These are phyloP conservation scores for Agrilus mali DNA, from an alignment of 2,888 invertebrate species.

Conservation along the genomic window DNA sequence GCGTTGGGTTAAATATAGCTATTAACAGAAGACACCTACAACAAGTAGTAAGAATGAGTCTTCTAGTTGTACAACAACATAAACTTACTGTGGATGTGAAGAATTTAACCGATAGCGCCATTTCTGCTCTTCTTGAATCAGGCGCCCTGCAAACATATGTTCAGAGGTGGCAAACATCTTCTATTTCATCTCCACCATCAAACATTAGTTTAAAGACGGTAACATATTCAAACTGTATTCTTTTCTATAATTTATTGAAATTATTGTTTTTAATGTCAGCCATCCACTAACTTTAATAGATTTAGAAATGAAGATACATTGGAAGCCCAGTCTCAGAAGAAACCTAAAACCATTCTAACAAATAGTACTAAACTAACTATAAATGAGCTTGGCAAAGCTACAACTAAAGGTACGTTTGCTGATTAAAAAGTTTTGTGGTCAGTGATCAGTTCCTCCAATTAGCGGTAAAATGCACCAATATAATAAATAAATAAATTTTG, in stretches of 20 bases:
- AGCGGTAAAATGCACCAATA: too few species aligned
- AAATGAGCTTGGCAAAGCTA: slow-evolving; percentile 62
- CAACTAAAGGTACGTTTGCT: slow-evolving; percentile 59
- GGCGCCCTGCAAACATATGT: slow-evolving; percentile 30
- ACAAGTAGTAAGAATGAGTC: slow-evolving; percentile 43
- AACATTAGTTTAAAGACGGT: too few species aligned
- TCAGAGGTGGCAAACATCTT: not conserved
- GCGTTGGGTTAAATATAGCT: slow-evolving; percentile 53
- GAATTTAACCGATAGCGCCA: slow-evolving; percentile 32
- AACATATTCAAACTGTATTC: too few species aligned
- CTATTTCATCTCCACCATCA: not conserved
- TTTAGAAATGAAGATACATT: slow-evolving; percentile 3
- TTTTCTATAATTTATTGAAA: not conserved
- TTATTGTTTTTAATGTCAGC: slow-evolving; percentile 3
- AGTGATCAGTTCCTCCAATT: too few species aligned
- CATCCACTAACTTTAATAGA: slow-evolving; percentile 1
- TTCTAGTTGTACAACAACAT: slow-evolving; percentile 52
- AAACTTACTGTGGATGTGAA: slow-evolving; percentile 33
- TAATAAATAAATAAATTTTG: too few species aligned
- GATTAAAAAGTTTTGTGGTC: not conserved
- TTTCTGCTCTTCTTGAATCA: slow-evolving; percentile 34
- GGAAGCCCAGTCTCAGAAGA: slow-evolving; percentile 1
- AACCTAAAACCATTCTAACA: slow-evolving; percentile 20
- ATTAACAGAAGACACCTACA: slow-evolving; percentile 39
- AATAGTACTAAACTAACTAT: slow-evolving; percentile 41